phyloP scores from a whole-genome alignment of 1,140 invertebrate species.

The Drosophila ercepeae region DNA sequence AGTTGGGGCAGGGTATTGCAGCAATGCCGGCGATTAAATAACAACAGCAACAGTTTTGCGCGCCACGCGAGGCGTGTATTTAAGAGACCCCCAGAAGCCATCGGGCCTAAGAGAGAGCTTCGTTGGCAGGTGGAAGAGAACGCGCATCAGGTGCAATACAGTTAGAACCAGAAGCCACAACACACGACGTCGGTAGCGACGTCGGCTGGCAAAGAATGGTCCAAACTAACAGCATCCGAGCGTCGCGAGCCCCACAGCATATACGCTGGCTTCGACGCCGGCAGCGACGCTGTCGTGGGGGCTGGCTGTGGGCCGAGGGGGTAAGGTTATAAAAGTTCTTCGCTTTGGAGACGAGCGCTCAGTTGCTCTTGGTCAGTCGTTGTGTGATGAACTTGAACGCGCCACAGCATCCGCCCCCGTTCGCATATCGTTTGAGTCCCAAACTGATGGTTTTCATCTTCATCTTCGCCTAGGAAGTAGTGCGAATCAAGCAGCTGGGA shows the following conservation, averaged over 20 bases:
- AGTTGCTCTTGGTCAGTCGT: conserved; percentile 81
- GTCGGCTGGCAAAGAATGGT: conserved; percentile 70
- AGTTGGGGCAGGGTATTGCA: conserved; percentile 20
- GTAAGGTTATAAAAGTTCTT: conserved; percentile 77
- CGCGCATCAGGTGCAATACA: conserved; percentile 59
- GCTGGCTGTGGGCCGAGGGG: not conserved
- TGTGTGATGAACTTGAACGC: conserved; percentile 61
- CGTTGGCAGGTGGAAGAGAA: conserved; percentile 40
- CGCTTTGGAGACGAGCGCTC: conserved; percentile 71
- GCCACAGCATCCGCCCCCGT: conserved; percentile 23
- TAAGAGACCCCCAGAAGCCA: conserved; percentile 9
- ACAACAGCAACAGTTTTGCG: conserved; percentile 80
- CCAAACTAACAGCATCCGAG: conserved; percentile 55
- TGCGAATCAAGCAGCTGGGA: conserved; percentile 63
- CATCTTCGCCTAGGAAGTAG: conserved; percentile 45
- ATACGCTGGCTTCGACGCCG: conserved; percentile 43
- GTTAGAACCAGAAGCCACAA: conserved; percentile 12
- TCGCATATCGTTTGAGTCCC: conserved; percentile 32
- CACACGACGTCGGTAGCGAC: conserved; percentile 31
- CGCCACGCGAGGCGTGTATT: conserved; percentile 46
- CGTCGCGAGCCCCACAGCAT: conserved; percentile 49
- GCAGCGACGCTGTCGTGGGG: conserved; percentile 18
- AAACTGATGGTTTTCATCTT: conserved; percentile 42
- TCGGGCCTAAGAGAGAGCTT: not conserved
- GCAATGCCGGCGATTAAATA: conserved; percentile 68